Percentiles rank a stretch among this genome's conserved stretches.
These are phyloP conservation scores for Esperia sulphurella DNA, from an alignment of 2,888 invertebrate genomes.

Conservation along the genomic window DNA sequence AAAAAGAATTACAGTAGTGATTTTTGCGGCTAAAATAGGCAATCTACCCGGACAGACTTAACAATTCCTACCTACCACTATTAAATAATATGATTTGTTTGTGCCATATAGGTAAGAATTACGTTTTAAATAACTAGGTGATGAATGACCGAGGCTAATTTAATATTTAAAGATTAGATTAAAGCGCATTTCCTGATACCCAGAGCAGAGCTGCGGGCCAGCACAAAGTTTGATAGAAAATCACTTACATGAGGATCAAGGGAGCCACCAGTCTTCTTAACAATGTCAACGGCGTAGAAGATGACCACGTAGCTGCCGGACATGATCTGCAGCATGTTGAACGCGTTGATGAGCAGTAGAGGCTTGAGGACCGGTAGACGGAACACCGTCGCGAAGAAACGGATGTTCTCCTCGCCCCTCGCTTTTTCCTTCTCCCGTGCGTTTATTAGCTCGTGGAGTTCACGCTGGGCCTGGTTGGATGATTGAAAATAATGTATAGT, in stretches of 20 bases:
- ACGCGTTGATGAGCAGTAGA: slow-evolving; percentile 84
- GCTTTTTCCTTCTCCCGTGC: slow-evolving; percentile 80
- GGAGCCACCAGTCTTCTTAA: slow-evolving; percentile 78
- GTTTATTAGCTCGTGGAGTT: slow-evolving; percentile 81
- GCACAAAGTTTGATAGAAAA: neutral
- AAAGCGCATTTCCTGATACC: too few relatives aligned
- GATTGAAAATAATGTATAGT: too few relatives aligned
- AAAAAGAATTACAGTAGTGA: too few relatives aligned
- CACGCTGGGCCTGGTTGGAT: slow-evolving; percentile 73
- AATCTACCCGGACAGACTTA: too few relatives aligned
- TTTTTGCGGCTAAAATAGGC: too few relatives aligned
- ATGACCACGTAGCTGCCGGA: slow-evolving; percentile 88
- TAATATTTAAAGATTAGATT: too few relatives aligned
- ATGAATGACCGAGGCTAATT: too few relatives aligned
- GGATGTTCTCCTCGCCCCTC: slow-evolving; percentile 59
- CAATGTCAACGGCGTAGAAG: slow-evolving; percentile 88
- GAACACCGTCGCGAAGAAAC: slow-evolving; percentile 74
- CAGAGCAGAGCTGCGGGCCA: too few relatives aligned
- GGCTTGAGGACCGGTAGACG: slow-evolving; percentile 84
- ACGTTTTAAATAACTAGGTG: too few relatives aligned
- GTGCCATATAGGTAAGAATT: too few relatives aligned
- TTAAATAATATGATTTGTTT: too few relatives aligned
- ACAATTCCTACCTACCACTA: too few relatives aligned
- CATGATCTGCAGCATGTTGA: slow-evolving; percentile 85
- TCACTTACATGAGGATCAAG: slow-evolving; percentile 54